Evolutionary conservation across 2,888 invertebrate genomes (phyloP), one percentile per base, ranked within the genome.

Genomic region (Omphaloscelis lunosa): DNA sequence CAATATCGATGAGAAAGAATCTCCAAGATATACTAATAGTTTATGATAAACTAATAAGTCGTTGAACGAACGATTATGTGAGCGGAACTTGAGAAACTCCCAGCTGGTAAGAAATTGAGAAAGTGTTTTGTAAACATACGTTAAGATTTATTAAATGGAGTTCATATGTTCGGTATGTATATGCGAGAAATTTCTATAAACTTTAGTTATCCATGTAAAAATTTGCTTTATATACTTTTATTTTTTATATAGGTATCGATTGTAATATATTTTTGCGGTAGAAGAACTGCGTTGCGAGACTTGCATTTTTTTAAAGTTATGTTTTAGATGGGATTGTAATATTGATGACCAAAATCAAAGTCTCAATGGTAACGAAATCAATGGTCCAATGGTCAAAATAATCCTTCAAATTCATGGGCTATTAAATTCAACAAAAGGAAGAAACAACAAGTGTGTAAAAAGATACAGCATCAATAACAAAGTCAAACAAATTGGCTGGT

Each of bases 401-500:
- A 51, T 61, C 41, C 45, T 29, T 41, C 9, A 51, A 69, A 69
- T 62, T 39, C 56, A 69, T 48, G 20, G 20, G 23, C 53, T 66
- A 74, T 77, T 65, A 66, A 72, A 86, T 83, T 77, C 72, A 82
- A 72, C 56, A 53, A 58, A 72, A 58, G 58, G 17, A 48, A 65
- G 56, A 34, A 62, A 75, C 72, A 86, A 70, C 63, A 87, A 77
- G 56, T 75, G 65, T 61, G 62, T 66, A 63, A 77, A 79, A 81
- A 72, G 51, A 80, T 62, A 63, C 65, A 45, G 51, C 73, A 76
- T 84, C 75, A 77, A 84, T 75, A 79, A 74, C 75, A 77, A 70
- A 76, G 70, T 77, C 45, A 80, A 84, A 88, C 78, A 87, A 85
- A 87, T 85, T 85, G 89, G 63, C 74, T 72, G 88, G 77, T 84